These are phyloP conservation scores for Xiphophorus couchianus DNA, from an alignment of 2,113 vertebrate genomes.

Conservation along the genomic window DNA sequence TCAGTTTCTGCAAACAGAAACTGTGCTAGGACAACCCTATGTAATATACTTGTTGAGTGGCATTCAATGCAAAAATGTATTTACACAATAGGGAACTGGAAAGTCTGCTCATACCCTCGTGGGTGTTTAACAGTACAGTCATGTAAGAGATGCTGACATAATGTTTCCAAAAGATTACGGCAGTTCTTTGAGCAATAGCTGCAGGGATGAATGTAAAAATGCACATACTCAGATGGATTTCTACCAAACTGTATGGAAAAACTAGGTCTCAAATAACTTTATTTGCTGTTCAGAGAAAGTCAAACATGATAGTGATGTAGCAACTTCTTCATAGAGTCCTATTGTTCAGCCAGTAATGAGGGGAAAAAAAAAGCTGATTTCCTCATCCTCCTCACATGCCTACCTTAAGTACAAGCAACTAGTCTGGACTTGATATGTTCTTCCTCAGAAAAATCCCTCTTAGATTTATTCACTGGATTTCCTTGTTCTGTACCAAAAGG, in stretches of 20 bases:
- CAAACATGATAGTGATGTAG: neutral
- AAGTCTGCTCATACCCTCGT: conserved; percentile 39
- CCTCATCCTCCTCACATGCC: conserved; percentile 23
- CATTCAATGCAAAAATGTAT: conserved; percentile 9
- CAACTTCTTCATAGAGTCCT: neutral
- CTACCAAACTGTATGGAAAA: conserved; percentile 25
- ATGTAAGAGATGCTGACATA: conserved; percentile 41
- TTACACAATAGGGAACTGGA: conserved; percentile 41
- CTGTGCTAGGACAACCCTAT: conserved; percentile 29
- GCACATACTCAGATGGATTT: conserved; percentile 13
- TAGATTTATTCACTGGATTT: conserved; percentile 31
- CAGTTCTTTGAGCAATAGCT: conserved; percentile 2
- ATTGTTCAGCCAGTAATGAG: neutral
- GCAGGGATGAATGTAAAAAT: conserved; percentile 13
- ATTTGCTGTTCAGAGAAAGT: conserved; percentile 19
- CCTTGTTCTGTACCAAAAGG: conserved; percentile 48
- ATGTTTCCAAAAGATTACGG: conserved; percentile 39
- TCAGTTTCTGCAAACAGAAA: conserved; percentile 55
- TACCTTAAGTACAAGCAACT: conserved; percentile 21
- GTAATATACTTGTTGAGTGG: neutral
- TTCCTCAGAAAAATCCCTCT: conserved; percentile 57
- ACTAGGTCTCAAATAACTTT: neutral
- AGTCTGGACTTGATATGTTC: conserved; percentile 14
- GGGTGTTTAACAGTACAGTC: conserved; percentile 46
- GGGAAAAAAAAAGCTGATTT: conserved; percentile 36